phyloP scores from a whole-genome alignment of 2,888 invertebrate genomes.

The Chrysodeixis includens region DNA sequence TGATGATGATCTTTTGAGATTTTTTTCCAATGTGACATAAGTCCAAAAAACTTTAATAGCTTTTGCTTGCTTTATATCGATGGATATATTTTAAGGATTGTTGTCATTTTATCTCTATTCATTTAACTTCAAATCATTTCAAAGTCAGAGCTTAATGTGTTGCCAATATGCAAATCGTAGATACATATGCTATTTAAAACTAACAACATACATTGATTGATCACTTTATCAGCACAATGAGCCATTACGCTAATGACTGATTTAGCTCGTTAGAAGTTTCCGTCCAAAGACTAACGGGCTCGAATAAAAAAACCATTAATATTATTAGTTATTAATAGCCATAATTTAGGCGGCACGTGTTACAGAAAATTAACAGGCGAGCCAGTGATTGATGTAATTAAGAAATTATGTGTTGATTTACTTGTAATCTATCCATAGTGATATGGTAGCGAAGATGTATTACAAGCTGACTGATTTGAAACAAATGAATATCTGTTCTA shows the following conservation, averaged over 20 bases:
- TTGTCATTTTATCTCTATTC: no score
- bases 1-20: no score
- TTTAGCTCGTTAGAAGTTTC: constrained; percentile 17
- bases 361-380: constrained; percentile 33
- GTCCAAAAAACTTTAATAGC: no score
- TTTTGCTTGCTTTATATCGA: no score
- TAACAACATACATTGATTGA: not conserved
- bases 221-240: not conserved
- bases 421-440: constrained; percentile 34
- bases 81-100: no score
- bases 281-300: constrained; percentile 11
- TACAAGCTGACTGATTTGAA: constrained; percentile 8
- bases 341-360: constrained; percentile 34
- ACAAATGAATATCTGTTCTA: not conserved
- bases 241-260: constrained; percentile 14
- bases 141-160: not conserved
- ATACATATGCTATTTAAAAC: not conserved
- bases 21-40: no score
- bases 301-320: constrained; percentile 37
- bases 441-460: constrained; percentile 35
- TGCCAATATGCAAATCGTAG: constrained; percentile 1
- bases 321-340: constrained; percentile 42
- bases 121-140: no score
- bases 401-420: constrained; percentile 42
- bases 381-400: constrained; percentile 40